Base-by-base conservation (phyloP, 2,113 vertebrate genomes). In the Oreochromis spilurus region DNA sequence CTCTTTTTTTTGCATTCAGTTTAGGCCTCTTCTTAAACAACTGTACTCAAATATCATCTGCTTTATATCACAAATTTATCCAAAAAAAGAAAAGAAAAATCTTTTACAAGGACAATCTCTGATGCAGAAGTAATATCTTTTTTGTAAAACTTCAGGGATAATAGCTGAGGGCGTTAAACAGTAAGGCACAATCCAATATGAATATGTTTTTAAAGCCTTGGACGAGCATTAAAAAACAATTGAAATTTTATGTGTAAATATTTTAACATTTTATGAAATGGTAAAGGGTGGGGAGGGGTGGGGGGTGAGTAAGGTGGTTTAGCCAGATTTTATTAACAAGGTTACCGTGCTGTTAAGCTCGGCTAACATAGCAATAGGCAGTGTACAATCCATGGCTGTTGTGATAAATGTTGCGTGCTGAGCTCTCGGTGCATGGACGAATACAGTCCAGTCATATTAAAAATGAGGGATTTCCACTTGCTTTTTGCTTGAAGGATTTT, bases 51-150 rank as follows among this genome's bases (percentile, higher is more conserved):
- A 89, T 92, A 93, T 91, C 90, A 79, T 86, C 82, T 79, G 87
- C 93, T 93, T 92, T 95, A 84, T 88, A 83, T 88, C 38, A 84
- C 24, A 82, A 90, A 87, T 88, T 85, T 79, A 85, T 89, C 50
- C 60, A 2, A 8, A 38, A 67, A 67, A 82, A 83, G 26, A 87
- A 84, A 87, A 81, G 72, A 94, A 93, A 92, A 94, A 94, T 94
- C 93, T 89, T 52, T 85, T 92, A 92, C 81, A 77, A 84, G 80
- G 94, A 96, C 95, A 96, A 96, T 96, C 94, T 93, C 75, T 84
- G 65, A 88, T 70, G 89, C 93, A 92, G 87, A 92, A 93, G 88
- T 84, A 89, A 48, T 94, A 88, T 92, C 84, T 93, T 93, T 67
- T 54, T 90, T 88, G 34, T 92, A 84, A 90, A 86, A 90, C 78